Conservation (phyloP, 2,113 vertebrate species). For the Vimba vimba region DNA sequence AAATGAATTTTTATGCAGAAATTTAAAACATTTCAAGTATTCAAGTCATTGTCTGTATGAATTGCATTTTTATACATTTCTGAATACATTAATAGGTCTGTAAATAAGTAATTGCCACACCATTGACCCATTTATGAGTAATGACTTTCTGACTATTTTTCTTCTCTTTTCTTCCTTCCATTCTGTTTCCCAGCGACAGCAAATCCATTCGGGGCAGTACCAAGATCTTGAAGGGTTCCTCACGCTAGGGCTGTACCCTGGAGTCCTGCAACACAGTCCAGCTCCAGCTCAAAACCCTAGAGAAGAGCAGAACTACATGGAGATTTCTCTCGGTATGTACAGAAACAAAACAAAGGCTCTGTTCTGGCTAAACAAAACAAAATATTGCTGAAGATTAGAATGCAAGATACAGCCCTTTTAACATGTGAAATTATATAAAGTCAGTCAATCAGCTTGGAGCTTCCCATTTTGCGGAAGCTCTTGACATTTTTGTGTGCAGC, state of each 20-base stretch:
- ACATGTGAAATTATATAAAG: background rate
- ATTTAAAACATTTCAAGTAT: background rate
- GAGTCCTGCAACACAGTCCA: conserved; percentile 29
- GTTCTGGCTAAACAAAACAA: conserved; percentile 8
- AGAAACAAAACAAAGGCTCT: conserved; percentile 9
- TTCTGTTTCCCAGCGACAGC: conserved; percentile 56
- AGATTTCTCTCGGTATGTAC: background rate
- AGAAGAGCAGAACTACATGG: conserved; percentile 35
- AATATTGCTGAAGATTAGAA: background rate
- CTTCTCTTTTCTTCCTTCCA: conserved; percentile 39
- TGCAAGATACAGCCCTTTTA: background rate
- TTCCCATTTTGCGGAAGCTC: background rate
- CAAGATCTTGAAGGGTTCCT: conserved; percentile 60
- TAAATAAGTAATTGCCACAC: background rate
- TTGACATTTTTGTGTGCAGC: background rate
- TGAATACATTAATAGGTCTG: background rate
- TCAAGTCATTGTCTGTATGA: background rate
- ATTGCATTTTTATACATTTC: background rate
- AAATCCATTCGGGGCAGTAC: conserved; percentile 53
- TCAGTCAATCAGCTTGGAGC: background rate
- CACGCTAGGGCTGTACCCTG: conserved; percentile 59
- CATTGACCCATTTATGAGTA: background rate
- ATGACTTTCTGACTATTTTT: background rate
- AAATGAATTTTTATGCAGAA: background rate
- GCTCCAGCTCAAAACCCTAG: conserved; percentile 49